Conservation (phyloP, 1,140 invertebrate species). For the Drosophila seguyi region DNA sequence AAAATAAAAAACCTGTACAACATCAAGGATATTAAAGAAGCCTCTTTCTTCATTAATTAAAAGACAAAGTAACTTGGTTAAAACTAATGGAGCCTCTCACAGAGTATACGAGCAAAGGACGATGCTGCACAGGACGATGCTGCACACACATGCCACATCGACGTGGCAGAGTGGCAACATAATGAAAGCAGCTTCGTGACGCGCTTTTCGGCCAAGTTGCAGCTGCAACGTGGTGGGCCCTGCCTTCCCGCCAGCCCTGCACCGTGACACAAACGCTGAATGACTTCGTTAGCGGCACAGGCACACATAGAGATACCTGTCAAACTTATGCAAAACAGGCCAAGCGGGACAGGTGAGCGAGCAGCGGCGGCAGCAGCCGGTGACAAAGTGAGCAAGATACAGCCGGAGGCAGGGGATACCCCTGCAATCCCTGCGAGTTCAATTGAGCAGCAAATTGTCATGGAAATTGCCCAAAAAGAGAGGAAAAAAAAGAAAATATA, state of each 20-base stretch:
- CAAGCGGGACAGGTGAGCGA: constrained; percentile 29
- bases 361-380: constrained; percentile 6
- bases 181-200: constrained; percentile 66
- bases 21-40: background rate
- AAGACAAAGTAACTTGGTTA: background rate
- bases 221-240: constrained; percentile 35
- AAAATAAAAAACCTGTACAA: too few relatives aligned
- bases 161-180: constrained; percentile 51
- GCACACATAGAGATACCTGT: constrained; percentile 51
- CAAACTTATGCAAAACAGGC: constrained; percentile 77
- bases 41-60: background rate
- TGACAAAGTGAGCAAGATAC: constrained; percentile 34
- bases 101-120: background rate
- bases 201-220: constrained; percentile 44
- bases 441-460: constrained; percentile 79
- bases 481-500: constrained; percentile 5
- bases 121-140: background rate
- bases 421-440: constrained; percentile 60
- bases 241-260: constrained; percentile 17
- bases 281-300: constrained; percentile 72
- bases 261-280: constrained; percentile 63
- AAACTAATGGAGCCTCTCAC: background rate
- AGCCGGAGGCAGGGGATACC: constrained; percentile 6
- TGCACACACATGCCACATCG: constrained; percentile 29
- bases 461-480: constrained; percentile 41